These are phyloP conservation scores for Rhinolophus sinicus DNA, from an alignment of 2,113 vertebrate genomes.

Conservation along the genomic window DNA sequence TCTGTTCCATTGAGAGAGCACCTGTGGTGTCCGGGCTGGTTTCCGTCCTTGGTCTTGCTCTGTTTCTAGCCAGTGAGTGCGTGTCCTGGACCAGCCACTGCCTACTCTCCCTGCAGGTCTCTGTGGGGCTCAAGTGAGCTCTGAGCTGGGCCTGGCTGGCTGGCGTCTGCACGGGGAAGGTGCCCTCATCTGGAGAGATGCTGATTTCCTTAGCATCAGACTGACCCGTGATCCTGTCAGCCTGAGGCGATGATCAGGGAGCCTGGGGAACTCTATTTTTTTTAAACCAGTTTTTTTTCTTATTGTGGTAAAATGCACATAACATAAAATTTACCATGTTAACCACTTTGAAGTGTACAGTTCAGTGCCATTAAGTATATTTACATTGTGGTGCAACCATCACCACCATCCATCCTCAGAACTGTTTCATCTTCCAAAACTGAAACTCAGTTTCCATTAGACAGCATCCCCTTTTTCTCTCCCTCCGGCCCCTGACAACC, in stretches of 20 bases:
- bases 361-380: accelerated
- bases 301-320: background rate
- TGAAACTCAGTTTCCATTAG: background rate
- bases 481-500: background rate
- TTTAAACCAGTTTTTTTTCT: background rate
- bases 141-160: accelerated
- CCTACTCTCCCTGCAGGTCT: background rate
- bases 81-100: background rate
- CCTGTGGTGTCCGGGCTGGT: background rate
- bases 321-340: background rate
- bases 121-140: background rate
- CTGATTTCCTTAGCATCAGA: background rate
- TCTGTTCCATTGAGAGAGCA: accelerated
- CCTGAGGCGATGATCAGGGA: background rate
- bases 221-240: background rate
- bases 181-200: background rate
- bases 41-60: accelerated
- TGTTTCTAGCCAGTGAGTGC: accelerated
- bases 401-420: accelerated
- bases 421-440: too few relatives aligned
- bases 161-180: accelerated
- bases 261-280: accelerated
- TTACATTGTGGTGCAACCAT: accelerated
- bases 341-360: background rate
- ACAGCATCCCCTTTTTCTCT: too few relatives aligned